Percentiles rank a stretch among this genome's conserved stretches.
These are phyloP conservation scores for Lagodon rhomboides DNA, from an alignment of 2,797 vertebrate species.

Conservation along the genomic window DNA sequence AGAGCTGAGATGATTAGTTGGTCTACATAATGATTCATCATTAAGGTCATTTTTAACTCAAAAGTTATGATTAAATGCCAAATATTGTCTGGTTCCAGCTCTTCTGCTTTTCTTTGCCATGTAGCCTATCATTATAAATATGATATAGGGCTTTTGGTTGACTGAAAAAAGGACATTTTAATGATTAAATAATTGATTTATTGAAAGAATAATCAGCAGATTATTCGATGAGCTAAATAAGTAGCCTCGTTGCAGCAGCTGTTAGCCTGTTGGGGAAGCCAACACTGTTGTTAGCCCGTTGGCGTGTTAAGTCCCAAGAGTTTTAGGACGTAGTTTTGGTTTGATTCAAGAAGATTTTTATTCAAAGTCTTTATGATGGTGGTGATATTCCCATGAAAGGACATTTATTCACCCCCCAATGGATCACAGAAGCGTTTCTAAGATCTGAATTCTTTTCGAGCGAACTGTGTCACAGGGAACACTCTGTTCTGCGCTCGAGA, in stretches of 20 bases:
- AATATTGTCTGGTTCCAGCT: not conserved
- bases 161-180: no score
- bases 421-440: not conserved
- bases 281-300: no score
- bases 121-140: not conserved
- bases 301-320: not conserved
- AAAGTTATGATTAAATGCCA: not conserved
- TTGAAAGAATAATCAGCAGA: no score
- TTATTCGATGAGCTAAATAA: no score
- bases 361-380: not conserved
- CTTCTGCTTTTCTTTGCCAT: not conserved
- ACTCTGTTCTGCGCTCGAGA: not conserved
- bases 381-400: not conserved
- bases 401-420: not conserved
- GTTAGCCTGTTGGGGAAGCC: no score
- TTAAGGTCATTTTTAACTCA: not conserved
- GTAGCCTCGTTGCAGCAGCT: no score
- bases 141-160: not conserved
- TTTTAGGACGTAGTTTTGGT: not conserved
- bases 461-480: not conserved
- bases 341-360: not conserved
- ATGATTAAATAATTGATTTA: no score
- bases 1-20: not conserved
- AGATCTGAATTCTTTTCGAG: not conserved
- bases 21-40: no score